These are phyloP conservation scores for Fistularia tabacaria DNA, from an alignment of 2,797 vertebrate genomes.

Conservation along the genomic window DNA sequence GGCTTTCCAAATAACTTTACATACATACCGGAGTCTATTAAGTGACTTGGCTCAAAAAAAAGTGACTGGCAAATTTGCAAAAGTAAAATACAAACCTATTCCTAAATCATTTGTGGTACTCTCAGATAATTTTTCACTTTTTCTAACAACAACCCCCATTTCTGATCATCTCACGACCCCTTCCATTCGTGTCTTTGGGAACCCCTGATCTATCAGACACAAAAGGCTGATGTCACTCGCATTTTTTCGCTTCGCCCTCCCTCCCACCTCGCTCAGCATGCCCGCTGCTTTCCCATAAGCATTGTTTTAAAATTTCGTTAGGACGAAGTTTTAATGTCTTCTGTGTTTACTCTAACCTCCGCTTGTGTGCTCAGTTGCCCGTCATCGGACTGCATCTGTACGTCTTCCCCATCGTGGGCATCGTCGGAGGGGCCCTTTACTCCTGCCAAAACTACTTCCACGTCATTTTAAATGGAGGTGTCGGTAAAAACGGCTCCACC, in stretches of 20 bases:
- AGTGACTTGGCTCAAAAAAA: too few relatives aligned
- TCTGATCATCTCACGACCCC: too few relatives aligned
- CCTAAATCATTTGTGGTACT: too few relatives aligned
- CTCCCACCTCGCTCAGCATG: conserved; percentile 65
- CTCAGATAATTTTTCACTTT: too few relatives aligned
- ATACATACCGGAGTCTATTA: too few relatives aligned
- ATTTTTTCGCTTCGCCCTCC: conserved; percentile 52
- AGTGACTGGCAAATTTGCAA: too few relatives aligned
- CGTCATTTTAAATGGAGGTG: conserved; percentile 91
- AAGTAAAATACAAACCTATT: too few relatives aligned
- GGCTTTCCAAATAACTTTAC: too few relatives aligned
- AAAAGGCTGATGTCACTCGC: conserved; percentile 63
- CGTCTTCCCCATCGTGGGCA: conserved; percentile 82
- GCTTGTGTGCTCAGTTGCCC: conserved; percentile 78
- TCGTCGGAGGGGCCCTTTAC: conserved; percentile 84
- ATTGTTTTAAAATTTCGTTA: too few relatives aligned
- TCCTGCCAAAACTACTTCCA: conserved; percentile 93
- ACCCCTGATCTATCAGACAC: conserved; percentile 41
- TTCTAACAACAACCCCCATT: too few relatives aligned
- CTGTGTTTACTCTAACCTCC: conserved; percentile 6
- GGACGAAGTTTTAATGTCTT: too few relatives aligned
- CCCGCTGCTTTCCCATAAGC: conserved; percentile 50
- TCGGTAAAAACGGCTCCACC: conserved; percentile 97
- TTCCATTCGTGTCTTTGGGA: too few relatives aligned
- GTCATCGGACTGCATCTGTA: conserved; percentile 82